Evolutionary conservation across 2,888 invertebrate species (phyloP).

Genomic region (Zygaena filipendulae): DNA sequence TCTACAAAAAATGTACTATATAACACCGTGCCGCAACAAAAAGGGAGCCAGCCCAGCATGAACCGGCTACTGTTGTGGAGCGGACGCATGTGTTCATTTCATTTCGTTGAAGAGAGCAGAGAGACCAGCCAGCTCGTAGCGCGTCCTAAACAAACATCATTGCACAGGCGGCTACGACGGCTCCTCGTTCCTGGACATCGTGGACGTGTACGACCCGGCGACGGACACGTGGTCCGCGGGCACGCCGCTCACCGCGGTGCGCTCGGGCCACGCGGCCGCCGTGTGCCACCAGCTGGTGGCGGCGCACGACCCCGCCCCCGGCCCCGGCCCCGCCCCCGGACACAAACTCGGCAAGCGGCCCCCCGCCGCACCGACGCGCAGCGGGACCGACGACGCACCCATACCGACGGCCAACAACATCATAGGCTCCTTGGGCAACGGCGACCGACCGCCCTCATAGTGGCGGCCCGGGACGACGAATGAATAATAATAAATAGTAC

Average conservation of each 20-base stretch:
- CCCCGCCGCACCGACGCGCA: slow-evolving; percentile 15
- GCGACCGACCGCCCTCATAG: too few species aligned
- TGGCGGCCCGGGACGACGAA: too few species aligned
- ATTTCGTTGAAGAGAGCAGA: too few species aligned
- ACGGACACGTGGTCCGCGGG: slow-evolving; percentile 82
- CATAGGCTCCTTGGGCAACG: slow-evolving; percentile 42
- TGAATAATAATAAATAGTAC: too few species aligned
- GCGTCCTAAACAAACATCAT: too few species aligned
- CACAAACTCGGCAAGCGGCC: slow-evolving; percentile 25
- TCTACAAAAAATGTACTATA: too few species aligned
- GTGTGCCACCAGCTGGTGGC: slow-evolving; percentile 84
- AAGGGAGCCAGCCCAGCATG: too few species aligned
- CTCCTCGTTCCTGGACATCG: slow-evolving; percentile 82
- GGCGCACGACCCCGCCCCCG: slow-evolving; percentile 25
- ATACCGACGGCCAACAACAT: slow-evolving; percentile 49
- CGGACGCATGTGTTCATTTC: too few species aligned
- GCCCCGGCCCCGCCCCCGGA: slow-evolving; percentile 23
- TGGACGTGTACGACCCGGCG: slow-evolving; percentile 88
- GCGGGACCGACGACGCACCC: slow-evolving; percentile 27
- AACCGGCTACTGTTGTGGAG: too few species aligned
- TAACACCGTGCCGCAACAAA: too few species aligned
- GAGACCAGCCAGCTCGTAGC: too few species aligned
- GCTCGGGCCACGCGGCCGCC: slow-evolving; percentile 93
- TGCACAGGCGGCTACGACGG: slow-evolving; percentile 92
- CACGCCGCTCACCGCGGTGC: slow-evolving; percentile 81